Evolutionary conservation across 2,113 vertebrate species (phyloP), one percentile per base, ranked within the genome.

Genomic region (Perca flavescens): DNA sequence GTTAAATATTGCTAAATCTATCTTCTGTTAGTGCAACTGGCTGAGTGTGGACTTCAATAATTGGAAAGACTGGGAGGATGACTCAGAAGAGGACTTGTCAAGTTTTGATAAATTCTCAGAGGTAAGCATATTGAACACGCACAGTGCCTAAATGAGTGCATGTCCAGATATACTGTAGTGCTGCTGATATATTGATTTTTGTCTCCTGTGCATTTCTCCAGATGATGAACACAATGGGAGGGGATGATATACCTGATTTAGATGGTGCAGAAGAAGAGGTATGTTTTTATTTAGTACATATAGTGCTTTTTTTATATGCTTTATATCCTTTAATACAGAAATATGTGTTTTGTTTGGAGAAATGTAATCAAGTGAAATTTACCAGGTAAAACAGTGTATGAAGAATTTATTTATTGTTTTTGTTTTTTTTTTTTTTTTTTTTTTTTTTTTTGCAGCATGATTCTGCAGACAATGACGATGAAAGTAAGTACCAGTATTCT

Each of bases 161-260:
- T 66, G 17, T 61, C 43, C 5, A 11, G 16, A 2, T 69, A 43
- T 22, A 50, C 4, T 62, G 13, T 13, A 19, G 31, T 60, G 50
- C 22, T 60, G 50, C 22, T 77, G 4, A 84, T 11, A 34, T 49
- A 22, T 46, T 73, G 5, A 75, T 50, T 79, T 17, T 43, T 70
- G 13, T 50, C 56, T 86, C 21, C 34, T 49, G 14, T 81, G 12
- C 14, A 15, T 74, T 81, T 78, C 11, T 75, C 9, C 90, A 99
- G 98, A 99, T 99, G 97, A 99, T 99, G 97, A 99, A 98, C 96
- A 99, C 94, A 94, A 99, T 99, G 98, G 98, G 97, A 68, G 97
- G 97, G 1, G 97, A 99, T 86, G 97, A 98, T 90, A 95, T 99
- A 92, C 97, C 97, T 88, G 98, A 99, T 94, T 96, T 98, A 95